A percentile compares a stretch with the other conserved stretches of the same genome.
These are phyloP conservation scores for Drosophila tropicalis DNA, from an alignment of 1,140 invertebrate species.

Conservation along the genomic window DNA sequence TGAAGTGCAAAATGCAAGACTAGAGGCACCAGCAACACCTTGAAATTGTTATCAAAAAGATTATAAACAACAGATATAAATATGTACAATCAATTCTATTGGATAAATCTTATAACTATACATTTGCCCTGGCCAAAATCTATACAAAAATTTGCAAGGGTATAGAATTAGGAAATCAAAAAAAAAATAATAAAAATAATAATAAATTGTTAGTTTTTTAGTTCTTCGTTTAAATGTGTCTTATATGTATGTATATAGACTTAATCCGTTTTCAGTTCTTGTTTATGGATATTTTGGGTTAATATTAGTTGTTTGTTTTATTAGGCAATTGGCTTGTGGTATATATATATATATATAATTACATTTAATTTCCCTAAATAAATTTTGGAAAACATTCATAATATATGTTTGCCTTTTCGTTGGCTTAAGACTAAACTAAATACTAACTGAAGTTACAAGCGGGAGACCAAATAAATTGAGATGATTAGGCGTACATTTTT, in stretches of 20 bases:
- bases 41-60: neutral
- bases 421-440: neutral
- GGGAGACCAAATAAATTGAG: slow-evolving; percentile 9
- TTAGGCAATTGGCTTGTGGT: slow-evolving; percentile 25
- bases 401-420: neutral
- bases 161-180: slow-evolving; percentile 5
- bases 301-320: neutral
- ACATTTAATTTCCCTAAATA: slow-evolving; percentile 6
- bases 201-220: neutral
- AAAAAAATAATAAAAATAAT: neutral
- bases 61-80: neutral
- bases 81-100: neutral
- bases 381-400: slow-evolving; percentile 3
- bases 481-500: neutral
- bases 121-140: neutral
- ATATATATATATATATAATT: neutral
- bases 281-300: slow-evolving; percentile 31
- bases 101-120: neutral
- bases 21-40: neutral
- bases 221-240: neutral
- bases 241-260: slow-evolving; percentile 11
- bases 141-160: slow-evolving; percentile 12
- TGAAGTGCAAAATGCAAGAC: neutral
- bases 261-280: slow-evolving; percentile 53
- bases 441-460: slow-evolving; percentile 6